These are phyloP conservation scores for Alfaro cultratus DNA, from an alignment of 2,797 vertebrate genomes.

Conservation along the genomic window DNA sequence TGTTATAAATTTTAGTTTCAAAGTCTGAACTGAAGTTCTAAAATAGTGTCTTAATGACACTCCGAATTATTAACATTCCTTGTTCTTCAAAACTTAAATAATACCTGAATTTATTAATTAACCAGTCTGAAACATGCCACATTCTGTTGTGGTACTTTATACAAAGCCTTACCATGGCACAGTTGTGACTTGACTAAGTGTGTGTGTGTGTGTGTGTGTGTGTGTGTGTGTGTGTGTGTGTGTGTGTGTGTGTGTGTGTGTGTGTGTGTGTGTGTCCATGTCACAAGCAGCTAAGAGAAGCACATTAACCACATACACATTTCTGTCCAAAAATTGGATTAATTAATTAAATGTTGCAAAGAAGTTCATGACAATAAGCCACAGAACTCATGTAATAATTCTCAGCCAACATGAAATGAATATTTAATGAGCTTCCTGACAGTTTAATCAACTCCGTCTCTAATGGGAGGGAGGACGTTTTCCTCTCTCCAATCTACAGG, in stretches of 20 bases:
- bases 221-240: constrained; percentile 21
- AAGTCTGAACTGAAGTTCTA: neutral
- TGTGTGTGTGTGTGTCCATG: neutral
- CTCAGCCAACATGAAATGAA: constrained; percentile 66
- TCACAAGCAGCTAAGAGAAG: constrained; percentile 8
- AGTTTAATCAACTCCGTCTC: constrained; percentile 76
- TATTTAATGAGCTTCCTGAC: constrained; percentile 75
- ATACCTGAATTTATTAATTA: neutral
- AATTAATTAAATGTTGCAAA: constrained; percentile 58
- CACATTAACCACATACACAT: constrained; percentile 29
- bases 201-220: constrained; percentile 17
- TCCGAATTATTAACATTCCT: neutral
- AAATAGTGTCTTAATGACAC: neutral
- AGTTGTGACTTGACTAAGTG: neutral
- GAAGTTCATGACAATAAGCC: constrained; percentile 65
- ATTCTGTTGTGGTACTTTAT: constrained; percentile 32
- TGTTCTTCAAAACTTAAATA: neutral
- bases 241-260: neutral
- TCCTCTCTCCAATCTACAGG: constrained; percentile 42
- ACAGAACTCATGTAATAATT: constrained; percentile 64
- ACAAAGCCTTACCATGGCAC: neutral
- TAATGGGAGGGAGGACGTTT: constrained; percentile 60
- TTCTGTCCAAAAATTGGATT: constrained; percentile 50
- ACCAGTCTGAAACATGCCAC: constrained; percentile 44
- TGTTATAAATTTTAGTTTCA: neutral